A percentile compares a stretch with the other conserved stretches of the same genome.
Evolutionary conservation across 2,113 vertebrate genomes (phyloP).

Genomic region (Ailuropoda melanoleuca): DNA sequence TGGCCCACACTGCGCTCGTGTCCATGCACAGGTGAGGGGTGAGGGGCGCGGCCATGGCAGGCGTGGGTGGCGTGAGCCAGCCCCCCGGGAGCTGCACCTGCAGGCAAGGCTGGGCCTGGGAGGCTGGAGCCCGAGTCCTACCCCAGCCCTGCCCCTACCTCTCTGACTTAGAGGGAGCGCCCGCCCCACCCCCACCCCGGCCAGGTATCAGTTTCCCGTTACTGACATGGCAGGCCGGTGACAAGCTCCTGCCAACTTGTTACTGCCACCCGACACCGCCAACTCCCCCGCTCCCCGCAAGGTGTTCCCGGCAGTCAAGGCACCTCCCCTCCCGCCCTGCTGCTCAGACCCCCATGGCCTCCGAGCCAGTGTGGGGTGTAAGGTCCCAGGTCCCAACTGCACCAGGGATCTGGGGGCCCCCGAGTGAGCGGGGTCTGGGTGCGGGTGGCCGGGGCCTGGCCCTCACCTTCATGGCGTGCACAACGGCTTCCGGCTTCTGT

Average conservation of each 20-base stretch:
- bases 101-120: not conserved
- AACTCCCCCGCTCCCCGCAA: not conserved
- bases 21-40: accelerated
- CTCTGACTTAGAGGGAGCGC: not conserved
- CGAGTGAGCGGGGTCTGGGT: accelerated
- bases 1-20: accelerated
- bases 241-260: no score
- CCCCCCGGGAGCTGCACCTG: no score
- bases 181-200: accelerated
- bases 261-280: accelerated
- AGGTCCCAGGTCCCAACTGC: accelerated
- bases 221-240: not conserved
- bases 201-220: not conserved
- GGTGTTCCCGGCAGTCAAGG: not conserved
- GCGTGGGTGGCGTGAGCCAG: accelerated
- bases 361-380: not conserved
- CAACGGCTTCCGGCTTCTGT: slow-evolving; percentile 96
- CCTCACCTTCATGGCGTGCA: slow-evolving; percentile 96
- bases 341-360: not conserved
- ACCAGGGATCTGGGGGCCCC: accelerated
- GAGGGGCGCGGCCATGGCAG: accelerated
- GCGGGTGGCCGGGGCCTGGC: accelerated
- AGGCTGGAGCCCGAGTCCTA: not conserved
- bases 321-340: not conserved
- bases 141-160: not conserved